Percentiles rank a stretch among this genome's conserved stretches.
Conservation (phyloP, 2,888 invertebrate genomes). For the Drosophila siamana region DNA sequence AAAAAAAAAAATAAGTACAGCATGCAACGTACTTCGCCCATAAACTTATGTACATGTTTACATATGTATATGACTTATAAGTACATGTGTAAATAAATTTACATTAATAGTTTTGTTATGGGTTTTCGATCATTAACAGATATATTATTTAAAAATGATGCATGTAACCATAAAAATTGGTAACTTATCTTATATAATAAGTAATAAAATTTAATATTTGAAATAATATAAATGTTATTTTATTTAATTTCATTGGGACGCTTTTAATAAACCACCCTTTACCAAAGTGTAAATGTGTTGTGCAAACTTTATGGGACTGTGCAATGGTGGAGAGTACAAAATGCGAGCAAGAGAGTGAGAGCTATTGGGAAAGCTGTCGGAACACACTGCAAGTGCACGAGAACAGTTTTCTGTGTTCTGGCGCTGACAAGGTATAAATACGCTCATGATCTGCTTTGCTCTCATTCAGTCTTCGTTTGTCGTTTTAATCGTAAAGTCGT, state of each 20-base stretch:
- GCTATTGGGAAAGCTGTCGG: conserved; percentile 8
- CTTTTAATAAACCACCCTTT: neutral
- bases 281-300: neutral
- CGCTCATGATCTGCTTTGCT: neutral
- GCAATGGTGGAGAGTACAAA: neutral
- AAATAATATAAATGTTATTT: neutral
- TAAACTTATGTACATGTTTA: neutral
- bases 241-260: neutral
- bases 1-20: neutral
- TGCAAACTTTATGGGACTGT: neutral
- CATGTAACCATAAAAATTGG: no score
- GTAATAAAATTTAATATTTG: neutral
- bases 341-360: conserved; percentile 1
- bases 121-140: neutral
- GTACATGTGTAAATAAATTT: neutral
- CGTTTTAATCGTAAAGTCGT: conserved; percentile 15
- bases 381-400: neutral
- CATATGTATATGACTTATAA: neutral
- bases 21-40: neutral
- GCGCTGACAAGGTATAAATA: conserved; percentile 39
- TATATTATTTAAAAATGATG: neutral
- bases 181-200: no score
- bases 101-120: neutral
- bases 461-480: conserved; percentile 30
- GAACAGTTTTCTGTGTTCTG: neutral